Conservation (phyloP, 2,888 invertebrate genomes). For the Pristionchus japonicus region DNA sequence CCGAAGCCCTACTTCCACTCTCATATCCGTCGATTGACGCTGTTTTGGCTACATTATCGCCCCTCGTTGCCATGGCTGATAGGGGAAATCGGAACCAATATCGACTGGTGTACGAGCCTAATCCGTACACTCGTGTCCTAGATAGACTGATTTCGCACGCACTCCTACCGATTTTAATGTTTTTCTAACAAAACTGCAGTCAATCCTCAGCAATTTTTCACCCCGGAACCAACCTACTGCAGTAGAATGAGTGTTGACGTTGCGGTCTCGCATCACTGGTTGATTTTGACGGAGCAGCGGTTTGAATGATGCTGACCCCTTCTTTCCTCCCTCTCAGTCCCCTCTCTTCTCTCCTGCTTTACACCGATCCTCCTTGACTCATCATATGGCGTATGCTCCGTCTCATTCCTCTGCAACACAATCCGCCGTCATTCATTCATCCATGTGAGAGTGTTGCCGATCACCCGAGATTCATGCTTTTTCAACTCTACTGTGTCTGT, state of each 20-base stretch:
- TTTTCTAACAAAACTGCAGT: too few relatives aligned
- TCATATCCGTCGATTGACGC: not conserved
- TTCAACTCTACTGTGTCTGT: too few relatives aligned
- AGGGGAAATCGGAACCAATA: not conserved
- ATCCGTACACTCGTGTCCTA: not conserved
- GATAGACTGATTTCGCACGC: not conserved
- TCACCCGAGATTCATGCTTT: too few relatives aligned
- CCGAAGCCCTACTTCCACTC: not conserved
- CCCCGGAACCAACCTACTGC: not conserved
- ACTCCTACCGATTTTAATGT: not conserved
- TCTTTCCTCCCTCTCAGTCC: not conserved
- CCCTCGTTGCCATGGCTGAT: conserved; percentile 5
- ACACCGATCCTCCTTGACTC: conserved; percentile 17
- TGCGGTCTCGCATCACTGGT: not conserved
- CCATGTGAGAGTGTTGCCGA: not conserved
- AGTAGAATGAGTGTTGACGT: not conserved
- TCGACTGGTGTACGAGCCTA: not conserved
- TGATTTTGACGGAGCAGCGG: not conserved
- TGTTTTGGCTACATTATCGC: not conserved
- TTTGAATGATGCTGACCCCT: not conserved
- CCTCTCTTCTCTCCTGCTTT: not conserved
- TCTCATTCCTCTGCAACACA: conserved; percentile 3
- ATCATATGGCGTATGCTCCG: conserved; percentile 1
- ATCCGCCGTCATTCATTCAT: not conserved
- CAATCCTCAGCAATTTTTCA: too few relatives aligned